These are phyloP conservation scores for Perdita meconis DNA, from an alignment of 2,888 invertebrate species.

Conservation along the genomic window DNA sequence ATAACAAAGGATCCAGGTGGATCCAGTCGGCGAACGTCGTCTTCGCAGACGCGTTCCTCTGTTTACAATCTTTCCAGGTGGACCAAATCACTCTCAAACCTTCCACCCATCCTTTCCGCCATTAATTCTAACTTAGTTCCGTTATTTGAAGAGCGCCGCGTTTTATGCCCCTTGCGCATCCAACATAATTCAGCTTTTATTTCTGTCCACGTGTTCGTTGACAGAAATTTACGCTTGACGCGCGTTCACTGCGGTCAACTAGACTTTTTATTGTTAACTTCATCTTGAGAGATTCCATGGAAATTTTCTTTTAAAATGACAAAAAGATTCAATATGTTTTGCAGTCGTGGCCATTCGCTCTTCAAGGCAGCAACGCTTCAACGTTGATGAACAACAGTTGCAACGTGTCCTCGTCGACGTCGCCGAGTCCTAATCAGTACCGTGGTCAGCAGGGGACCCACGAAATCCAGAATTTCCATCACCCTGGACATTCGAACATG, in stretches of 20 bases:
- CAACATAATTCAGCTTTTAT: constrained; percentile 20
- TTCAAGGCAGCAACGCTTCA: constrained; percentile 85
- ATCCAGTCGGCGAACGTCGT: constrained; percentile 76
- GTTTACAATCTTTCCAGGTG: constrained; percentile 80
- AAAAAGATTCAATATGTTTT: constrained; percentile 79
- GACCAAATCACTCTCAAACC: constrained; percentile 75
- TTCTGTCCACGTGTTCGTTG: not conserved
- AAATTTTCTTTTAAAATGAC: too few species aligned
- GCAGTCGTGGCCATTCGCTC: constrained; percentile 93
- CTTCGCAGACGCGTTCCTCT: constrained; percentile 70
- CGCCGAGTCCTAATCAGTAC: constrained; percentile 71
- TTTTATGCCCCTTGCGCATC: constrained; percentile 36
- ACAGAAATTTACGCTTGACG: too few species aligned
- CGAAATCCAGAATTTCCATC: constrained; percentile 74
- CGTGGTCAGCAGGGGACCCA: constrained; percentile 72
- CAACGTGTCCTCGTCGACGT: constrained; percentile 74
- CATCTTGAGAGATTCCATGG: too few species aligned
- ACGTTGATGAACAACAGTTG: constrained; percentile 77
- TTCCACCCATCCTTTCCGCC: constrained; percentile 62
- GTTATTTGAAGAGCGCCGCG: constrained; percentile 68
- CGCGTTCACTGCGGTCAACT: too few species aligned
- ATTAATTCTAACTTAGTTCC: constrained; percentile 74
- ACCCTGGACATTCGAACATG: constrained; percentile 72
- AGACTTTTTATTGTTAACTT: too few species aligned
- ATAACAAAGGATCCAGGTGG: constrained; percentile 75